A percentile compares a stretch with the other conserved stretches of the same genome.
Evolutionary conservation across 2,113 vertebrate species (phyloP).

Genomic region (Athene noctua): DNA sequence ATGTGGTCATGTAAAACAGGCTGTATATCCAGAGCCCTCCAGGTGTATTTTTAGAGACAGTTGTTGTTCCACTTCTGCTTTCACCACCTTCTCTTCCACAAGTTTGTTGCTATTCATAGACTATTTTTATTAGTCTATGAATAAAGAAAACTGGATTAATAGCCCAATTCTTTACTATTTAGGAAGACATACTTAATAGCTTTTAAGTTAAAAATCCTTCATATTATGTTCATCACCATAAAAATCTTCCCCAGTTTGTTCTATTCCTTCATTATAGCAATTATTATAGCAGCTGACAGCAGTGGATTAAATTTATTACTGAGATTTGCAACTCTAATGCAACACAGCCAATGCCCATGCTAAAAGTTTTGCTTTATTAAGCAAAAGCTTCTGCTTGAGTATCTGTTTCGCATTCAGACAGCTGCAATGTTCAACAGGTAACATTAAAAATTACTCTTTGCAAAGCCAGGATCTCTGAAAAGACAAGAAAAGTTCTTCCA

Average conservation of each 20-base stretch:
- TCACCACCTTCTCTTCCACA: conserved; percentile 20
- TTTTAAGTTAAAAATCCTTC: background rate
- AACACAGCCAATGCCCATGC: background rate
- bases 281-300: background rate
- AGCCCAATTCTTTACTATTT: background rate
- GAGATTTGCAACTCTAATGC: background rate
- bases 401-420: background rate
- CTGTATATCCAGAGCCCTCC: conserved; percentile 62
- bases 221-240: background rate
- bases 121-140: conserved; percentile 1
- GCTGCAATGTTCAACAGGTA: background rate
- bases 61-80: conserved; percentile 36
- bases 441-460: too few species aligned
- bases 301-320: background rate
- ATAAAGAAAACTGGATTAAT: background rate
- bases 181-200: background rate
- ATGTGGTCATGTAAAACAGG: conserved; percentile 76
- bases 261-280: background rate
- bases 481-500: background rate
- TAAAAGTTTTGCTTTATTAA: background rate
- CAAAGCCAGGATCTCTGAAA: background rate
- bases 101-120: too few species aligned
- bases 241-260: background rate
- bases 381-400: background rate
- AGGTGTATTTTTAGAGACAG: conserved; percentile 33